Base-by-base conservation (phyloP, 2,888 invertebrate genomes). In the Stictocephala bisonia region DNA sequence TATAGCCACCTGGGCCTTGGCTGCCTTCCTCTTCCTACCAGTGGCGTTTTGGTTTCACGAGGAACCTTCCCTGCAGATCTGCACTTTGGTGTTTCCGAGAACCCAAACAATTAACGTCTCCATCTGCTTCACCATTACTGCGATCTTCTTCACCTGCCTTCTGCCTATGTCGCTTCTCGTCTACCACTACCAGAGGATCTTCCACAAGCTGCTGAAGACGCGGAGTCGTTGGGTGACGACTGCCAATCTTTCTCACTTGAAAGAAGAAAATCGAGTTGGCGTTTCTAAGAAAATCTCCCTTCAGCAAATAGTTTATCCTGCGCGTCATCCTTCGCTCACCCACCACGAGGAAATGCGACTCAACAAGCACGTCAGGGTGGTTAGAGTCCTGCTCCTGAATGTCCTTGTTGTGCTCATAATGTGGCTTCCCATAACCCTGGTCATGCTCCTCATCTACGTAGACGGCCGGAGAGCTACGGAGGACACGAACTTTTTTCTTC, bases 381-480 rank as follows among this genome's bases (percentile, higher is more conserved):
- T 88, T 0, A 82, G 87, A 41, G 84, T 87, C 24, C 81, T 88
- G 27, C 83, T 87, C 67, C 80, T 87, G 48, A 88, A 88, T 80
- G 87, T 88, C 11, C 80, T 86, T 2, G 85, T 87, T 2, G 87
- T 88, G 1, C 82, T 88, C n/a, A 80, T 86, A 11, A 88, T 88
- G 88, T 88, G 88, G 88, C 79, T 87, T 44, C 88, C 88, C 0
- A 87, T 88, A 74, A 86, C 87, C 0, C 80, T 86, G 1, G 81
- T 87, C 15, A 86, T 88, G 85, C 78, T 86, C 35, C 82, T 88
- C 44, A 87, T 88, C 69, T 87, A 87, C 77, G 78, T 87, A 41
- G 88, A 88, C 78, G 87, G 87, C 1, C 83, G 84, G 22, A 81
- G 88, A 24, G 82, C 85, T 0, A 84, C 81, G 56, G 85, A 85